Conservation (phyloP, 2,113 vertebrate genomes). For the Engystomops pustulosus region DNA sequence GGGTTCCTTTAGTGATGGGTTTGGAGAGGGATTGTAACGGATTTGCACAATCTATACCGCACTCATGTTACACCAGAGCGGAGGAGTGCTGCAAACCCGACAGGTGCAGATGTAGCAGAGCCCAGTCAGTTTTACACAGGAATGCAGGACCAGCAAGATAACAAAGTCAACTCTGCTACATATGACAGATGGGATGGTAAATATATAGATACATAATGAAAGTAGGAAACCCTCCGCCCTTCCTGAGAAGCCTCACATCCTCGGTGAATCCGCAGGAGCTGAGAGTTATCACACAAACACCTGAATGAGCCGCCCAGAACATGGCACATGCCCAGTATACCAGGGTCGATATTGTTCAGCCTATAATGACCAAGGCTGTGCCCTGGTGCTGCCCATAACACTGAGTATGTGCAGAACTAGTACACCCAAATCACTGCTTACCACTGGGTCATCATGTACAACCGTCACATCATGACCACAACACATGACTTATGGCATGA, state of each 20-base stretch:
- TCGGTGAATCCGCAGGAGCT: neutral
- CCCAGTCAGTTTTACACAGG: too few relatives aligned
- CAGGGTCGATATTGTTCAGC: neutral
- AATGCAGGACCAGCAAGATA: too few relatives aligned
- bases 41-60: neutral
- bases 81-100: neutral
- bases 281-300: neutral
- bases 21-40: neutral
- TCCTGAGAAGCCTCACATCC: neutral
- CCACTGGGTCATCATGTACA: too few relatives aligned
- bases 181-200: neutral
- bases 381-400: too few relatives aligned
- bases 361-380: neutral
- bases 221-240: conserved; percentile 5
- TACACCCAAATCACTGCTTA: too few relatives aligned
- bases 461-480: too few relatives aligned
- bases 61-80: neutral
- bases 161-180: neutral
- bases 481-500: too few relatives aligned
- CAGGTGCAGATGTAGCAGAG: conserved; percentile 1
- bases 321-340: neutral
- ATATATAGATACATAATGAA: neutral
- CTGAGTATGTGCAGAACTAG: too few relatives aligned
- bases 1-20: neutral
- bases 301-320: neutral